Evolutionary conservation across 2,113 vertebrate species (phyloP).

Genomic region (Sinocyclocheilus grahami): DNA sequence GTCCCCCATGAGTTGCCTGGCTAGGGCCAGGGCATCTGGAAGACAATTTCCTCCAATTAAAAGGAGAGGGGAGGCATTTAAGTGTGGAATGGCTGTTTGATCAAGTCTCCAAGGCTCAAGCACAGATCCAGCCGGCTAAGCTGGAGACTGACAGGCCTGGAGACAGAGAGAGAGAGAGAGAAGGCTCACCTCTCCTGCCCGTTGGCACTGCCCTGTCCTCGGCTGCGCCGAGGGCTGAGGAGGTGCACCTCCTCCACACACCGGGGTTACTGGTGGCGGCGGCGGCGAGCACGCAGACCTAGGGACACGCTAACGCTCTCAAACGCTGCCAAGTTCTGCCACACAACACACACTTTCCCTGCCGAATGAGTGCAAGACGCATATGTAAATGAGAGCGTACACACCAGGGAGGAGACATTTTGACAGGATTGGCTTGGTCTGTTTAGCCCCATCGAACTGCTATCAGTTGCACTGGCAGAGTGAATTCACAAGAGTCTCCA

Average conservation of each 20-base stretch:
- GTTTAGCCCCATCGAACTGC: slow-evolving; percentile 58
- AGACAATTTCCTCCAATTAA: slow-evolving; percentile 67
- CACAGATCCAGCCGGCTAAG: slow-evolving; percentile 55
- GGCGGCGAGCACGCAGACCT: slow-evolving; percentile 24
- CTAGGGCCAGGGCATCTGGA: slow-evolving; percentile 61
- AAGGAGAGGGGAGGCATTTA: slow-evolving; percentile 62
- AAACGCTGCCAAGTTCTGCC: slow-evolving; percentile 47
- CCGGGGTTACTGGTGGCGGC: slow-evolving; percentile 18
- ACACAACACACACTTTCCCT: slow-evolving; percentile 47
- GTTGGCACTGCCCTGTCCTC: slow-evolving; percentile 14
- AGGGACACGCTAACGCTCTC: slow-evolving; percentile 29
- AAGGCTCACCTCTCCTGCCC: slow-evolving; percentile 17
- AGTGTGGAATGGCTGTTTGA: slow-evolving; percentile 65
- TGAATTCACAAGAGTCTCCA: slow-evolving; percentile 57
- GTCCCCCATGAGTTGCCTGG: slow-evolving; percentile 50
- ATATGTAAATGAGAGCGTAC: slow-evolving; percentile 59
- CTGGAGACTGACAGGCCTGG: slow-evolving; percentile 57
- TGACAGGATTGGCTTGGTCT: slow-evolving; percentile 59
- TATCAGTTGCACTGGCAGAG: slow-evolving; percentile 55
- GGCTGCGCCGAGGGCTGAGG: slow-evolving; percentile 22
- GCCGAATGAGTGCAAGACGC: slow-evolving; percentile 51
- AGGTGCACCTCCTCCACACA: slow-evolving; percentile 28
- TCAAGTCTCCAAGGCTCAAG: slow-evolving; percentile 60
- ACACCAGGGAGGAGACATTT: slow-evolving; percentile 62
- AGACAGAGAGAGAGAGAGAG: slow-evolving; percentile 20